These are phyloP conservation scores for Dicranocentrus wangi DNA, from an alignment of 2,888 invertebrate species.

Conservation along the genomic window DNA sequence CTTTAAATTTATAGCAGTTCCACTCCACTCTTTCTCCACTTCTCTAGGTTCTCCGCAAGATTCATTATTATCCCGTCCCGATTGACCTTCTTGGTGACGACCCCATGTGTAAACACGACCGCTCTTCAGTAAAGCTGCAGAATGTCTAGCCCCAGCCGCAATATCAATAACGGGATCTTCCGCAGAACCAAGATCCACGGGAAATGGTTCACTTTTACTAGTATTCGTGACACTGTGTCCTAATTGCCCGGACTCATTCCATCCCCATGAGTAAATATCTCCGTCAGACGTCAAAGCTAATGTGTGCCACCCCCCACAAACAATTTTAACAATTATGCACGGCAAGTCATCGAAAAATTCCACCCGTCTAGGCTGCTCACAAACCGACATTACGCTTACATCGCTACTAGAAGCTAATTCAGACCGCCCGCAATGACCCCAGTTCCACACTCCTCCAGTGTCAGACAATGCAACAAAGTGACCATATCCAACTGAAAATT, in stretches of 20 bases:
- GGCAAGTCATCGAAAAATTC: constrained; percentile 72
- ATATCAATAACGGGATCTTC: constrained; percentile 67
- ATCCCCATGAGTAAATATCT: constrained; percentile 90
- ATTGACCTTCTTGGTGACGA: constrained; percentile 66
- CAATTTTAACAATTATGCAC: constrained; percentile 63
- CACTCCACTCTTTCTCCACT: constrained; percentile 41
- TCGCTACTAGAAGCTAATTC: constrained; percentile 64
- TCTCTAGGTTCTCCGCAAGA: constrained; percentile 51
- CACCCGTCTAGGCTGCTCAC: constrained; percentile 62
- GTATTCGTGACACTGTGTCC: constrained; percentile 77
- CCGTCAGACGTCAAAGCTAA: constrained; percentile 82
- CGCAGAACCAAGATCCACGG: constrained; percentile 69
- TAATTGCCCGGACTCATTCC: constrained; percentile 87
- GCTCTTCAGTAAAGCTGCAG: constrained; percentile 67
- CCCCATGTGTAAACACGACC: constrained; percentile 69
- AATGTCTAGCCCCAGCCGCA: constrained; percentile 69
- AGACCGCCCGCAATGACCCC: constrained; percentile 67
- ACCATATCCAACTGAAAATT: constrained; percentile 66
- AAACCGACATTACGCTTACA: constrained; percentile 37
- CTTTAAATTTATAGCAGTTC: constrained; percentile 28
- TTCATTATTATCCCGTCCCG: constrained; percentile 50
- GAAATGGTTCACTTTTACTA: constrained; percentile 63
- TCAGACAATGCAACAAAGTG: constrained; percentile 70
- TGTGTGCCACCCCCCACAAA: constrained; percentile 72
- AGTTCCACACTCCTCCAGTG: constrained; percentile 70